Evolutionary conservation across 1,140 invertebrate genomes (phyloP).

Genomic region (Conus ventricosus): DNA sequence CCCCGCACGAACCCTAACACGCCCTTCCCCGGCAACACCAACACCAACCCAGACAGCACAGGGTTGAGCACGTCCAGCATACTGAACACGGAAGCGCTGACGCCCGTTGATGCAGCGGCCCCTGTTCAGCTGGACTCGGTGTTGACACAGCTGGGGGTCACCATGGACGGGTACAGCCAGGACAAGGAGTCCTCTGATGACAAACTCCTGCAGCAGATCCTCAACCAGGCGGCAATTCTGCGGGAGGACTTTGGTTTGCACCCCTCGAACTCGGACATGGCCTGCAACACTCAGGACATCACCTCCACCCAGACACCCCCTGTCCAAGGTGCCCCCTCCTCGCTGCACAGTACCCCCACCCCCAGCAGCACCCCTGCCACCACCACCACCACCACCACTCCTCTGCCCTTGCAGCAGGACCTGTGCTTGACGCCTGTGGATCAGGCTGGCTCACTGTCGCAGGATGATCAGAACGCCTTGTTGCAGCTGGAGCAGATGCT

Average conservation of each 20-base stretch:
- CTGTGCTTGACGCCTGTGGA: conserved; percentile 30
- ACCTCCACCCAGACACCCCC: conserved; percentile 2
- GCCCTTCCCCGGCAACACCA: conserved; percentile 54
- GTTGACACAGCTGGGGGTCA: background rate
- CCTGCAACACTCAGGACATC: background rate
- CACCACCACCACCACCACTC: background rate
- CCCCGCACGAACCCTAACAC: conserved; percentile 44
- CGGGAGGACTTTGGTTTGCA: conserved; percentile 56
- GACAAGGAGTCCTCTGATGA: conserved; percentile 42
- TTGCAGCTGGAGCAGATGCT: conserved; percentile 43
- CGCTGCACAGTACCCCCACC: conserved; percentile 21
- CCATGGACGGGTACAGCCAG: conserved; percentile 5
- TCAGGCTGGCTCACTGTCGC: conserved; percentile 21
- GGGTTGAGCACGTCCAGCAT: background rate
- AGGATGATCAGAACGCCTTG: conserved; percentile 38
- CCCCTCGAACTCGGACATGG: background rate
- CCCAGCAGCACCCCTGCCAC: conserved; percentile 27
- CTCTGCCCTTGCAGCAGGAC: conserved; percentile 26
- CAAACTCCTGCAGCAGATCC: conserved; percentile 64
- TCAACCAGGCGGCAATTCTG: conserved; percentile 69
- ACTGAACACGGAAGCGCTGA: background rate
- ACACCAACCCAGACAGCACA: conserved; percentile 19
- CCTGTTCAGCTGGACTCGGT: background rate
- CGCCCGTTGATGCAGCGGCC: background rate
- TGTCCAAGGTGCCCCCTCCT: background rate